Conservation (phyloP, 2,797 vertebrate species). For the Mycteria americana region DNA sequence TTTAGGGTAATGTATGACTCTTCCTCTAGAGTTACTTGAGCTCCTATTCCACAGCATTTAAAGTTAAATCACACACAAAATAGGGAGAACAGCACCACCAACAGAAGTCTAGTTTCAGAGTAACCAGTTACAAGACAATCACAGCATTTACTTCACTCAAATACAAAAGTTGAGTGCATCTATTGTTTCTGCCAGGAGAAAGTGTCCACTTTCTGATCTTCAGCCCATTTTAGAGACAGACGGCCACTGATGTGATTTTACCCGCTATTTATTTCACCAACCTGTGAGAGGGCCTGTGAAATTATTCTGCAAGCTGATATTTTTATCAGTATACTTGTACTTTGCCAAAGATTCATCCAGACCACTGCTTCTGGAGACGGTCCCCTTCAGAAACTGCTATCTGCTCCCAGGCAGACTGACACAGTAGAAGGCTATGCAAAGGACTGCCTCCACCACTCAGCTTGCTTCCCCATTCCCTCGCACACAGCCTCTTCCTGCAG, state of each 20-base stretch:
- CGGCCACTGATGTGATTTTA: not conserved
- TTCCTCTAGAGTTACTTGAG: not conserved
- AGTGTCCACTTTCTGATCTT: not conserved
- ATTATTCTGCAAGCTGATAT: not conserved
- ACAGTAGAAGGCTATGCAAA: not conserved
- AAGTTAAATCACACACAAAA: constrained; percentile 26
- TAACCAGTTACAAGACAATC: constrained; percentile 10
- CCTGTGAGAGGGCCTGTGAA: not conserved
- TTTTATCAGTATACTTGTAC: not conserved
- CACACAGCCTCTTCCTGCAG: not conserved
- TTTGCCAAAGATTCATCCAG: not conserved
- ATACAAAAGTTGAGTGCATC: not conserved
- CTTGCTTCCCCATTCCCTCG: not conserved
- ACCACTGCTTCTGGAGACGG: not conserved
- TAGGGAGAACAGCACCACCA: constrained; percentile 66
- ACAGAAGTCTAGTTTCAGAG: constrained; percentile 33
- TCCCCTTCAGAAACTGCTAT: not conserved
- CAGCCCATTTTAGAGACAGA: not conserved
- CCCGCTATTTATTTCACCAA: not conserved
- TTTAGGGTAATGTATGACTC: not conserved
- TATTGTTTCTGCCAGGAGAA: not conserved
- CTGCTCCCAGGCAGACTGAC: not conserved
- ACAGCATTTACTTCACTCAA: not conserved
- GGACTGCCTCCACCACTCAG: fast-evolving
- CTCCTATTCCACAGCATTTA: not conserved